Evolutionary conservation across 1,140 invertebrate genomes (phyloP).

Genomic region (Drosophila aff.): DNA sequence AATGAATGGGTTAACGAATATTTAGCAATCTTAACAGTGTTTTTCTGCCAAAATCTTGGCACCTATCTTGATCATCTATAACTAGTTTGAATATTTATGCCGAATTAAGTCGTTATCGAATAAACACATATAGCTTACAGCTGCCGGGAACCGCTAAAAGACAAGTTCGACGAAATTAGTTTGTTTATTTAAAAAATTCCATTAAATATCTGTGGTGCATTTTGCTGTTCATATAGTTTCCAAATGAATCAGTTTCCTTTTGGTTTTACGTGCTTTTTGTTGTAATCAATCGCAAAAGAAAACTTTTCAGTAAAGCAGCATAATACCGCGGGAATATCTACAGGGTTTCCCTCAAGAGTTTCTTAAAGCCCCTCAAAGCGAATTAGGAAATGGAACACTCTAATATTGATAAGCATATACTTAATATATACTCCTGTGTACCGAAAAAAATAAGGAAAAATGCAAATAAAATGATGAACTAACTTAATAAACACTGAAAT

Average conservation of each 20-base stretch:
- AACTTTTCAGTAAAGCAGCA: too few relatives aligned
- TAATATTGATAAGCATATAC: background rate
- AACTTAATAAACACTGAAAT: background rate
- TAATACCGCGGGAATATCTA: background rate
- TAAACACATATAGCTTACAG: constrained; percentile 9
- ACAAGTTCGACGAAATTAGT: background rate
- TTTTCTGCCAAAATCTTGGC: background rate
- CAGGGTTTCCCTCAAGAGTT: background rate
- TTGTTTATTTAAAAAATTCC: constrained; percentile 3
- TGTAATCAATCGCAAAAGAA: too few relatives aligned
- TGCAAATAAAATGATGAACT: background rate
- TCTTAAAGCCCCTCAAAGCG: background rate
- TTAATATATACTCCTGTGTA: background rate
- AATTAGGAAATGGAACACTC: background rate
- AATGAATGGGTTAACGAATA: background rate
- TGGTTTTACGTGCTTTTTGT: background rate
- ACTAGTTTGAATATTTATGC: constrained; percentile 2
- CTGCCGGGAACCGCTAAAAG: background rate
- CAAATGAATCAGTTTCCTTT: background rate
- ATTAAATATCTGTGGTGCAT: background rate
- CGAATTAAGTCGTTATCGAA: constrained; percentile 2
- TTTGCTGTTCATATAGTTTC: too few relatives aligned
- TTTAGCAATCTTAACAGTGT: too few relatives aligned
- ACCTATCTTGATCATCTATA: background rate
- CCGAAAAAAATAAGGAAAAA: background rate